phyloP scores from a whole-genome alignment of 2,113 vertebrate genomes.

The Origma solitaria region DNA sequence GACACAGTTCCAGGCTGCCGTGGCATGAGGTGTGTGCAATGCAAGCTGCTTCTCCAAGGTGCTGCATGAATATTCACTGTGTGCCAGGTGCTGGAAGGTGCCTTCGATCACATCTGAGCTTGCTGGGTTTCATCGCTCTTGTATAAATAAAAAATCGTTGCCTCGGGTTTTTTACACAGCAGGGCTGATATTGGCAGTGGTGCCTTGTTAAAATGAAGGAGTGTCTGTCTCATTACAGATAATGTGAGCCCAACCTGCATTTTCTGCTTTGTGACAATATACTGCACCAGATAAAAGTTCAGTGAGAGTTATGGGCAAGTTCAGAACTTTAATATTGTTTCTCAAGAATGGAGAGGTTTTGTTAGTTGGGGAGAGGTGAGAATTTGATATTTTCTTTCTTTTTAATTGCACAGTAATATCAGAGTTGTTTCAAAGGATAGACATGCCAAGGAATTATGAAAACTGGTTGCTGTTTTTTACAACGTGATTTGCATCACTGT shows the following conservation, averaged over 20 bases:
- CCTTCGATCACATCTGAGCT: background rate
- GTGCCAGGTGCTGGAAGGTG: background rate
- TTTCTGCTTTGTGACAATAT: slow-evolving; percentile 59
- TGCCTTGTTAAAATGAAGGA: slow-evolving; percentile 70
- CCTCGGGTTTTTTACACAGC: slow-evolving; percentile 36
- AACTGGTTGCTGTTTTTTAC: background rate
- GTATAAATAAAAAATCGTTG: slow-evolving; percentile 44
- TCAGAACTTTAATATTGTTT: slow-evolving; percentile 36
- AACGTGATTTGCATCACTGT: background rate
- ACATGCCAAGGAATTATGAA: background rate
- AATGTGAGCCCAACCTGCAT: slow-evolving; percentile 46
- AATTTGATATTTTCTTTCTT: background rate
- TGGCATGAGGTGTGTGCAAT: background rate
- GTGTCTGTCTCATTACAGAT: slow-evolving; percentile 62
- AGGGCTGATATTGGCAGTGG: slow-evolving; percentile 50
- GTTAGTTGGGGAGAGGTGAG: background rate
- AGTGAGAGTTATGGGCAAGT: slow-evolving; percentile 40
- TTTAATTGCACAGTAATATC: background rate
- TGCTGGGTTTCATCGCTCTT: background rate
- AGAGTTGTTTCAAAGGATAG: background rate
- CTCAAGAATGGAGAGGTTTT: background rate
- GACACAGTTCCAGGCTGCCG: background rate
- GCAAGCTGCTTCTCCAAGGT: background rate
- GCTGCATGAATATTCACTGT: background rate
- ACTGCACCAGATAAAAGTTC: slow-evolving; percentile 51